Conservation (phyloP, 2,888 invertebrate species). For the Coelopa pilipes region DNA sequence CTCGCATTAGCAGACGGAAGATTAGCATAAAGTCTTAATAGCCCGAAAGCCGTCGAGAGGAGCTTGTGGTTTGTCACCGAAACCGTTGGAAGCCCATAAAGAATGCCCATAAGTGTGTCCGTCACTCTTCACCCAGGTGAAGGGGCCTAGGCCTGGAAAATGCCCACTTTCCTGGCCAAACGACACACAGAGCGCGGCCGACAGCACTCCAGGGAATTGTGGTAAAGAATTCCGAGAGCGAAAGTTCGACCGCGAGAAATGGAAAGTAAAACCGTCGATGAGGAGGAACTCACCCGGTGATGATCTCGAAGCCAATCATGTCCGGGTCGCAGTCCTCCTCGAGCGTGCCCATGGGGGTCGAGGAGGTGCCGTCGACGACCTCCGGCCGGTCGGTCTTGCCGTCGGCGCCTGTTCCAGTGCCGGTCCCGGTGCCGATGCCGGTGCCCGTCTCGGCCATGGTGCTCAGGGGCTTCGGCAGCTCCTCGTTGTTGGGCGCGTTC, state of each 20-base stretch:
- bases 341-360: conserved; percentile 48
- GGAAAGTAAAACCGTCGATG: conserved; percentile 29
- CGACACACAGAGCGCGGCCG: too few relatives aligned
- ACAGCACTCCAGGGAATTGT: too few relatives aligned
- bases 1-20: not conserved
- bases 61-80: not conserved
- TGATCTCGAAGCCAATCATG: conserved; percentile 92
- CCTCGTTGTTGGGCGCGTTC: conserved; percentile 53
- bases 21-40: not conserved
- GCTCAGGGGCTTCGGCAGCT: conserved; percentile 60
- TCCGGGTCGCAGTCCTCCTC: conserved; percentile 87
- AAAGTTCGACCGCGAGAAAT: conserved; percentile 42
- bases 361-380: conserved; percentile 33
- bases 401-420: conserved; percentile 45
- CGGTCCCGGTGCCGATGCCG: conserved; percentile 29
- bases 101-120: not conserved
- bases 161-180: too few relatives aligned
- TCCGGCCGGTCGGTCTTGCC: conserved; percentile 58
- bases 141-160: too few relatives aligned
- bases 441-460: conserved; percentile 36
- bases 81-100: not conserved
- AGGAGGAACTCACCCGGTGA: conserved; percentile 76
- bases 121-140: too few relatives aligned
- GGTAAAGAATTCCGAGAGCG: conserved; percentile 38
- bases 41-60: too few relatives aligned